These are phyloP conservation scores for Lepidurus couesii DNA, from an alignment of 1,140 invertebrate species.

Conservation along the genomic window DNA sequence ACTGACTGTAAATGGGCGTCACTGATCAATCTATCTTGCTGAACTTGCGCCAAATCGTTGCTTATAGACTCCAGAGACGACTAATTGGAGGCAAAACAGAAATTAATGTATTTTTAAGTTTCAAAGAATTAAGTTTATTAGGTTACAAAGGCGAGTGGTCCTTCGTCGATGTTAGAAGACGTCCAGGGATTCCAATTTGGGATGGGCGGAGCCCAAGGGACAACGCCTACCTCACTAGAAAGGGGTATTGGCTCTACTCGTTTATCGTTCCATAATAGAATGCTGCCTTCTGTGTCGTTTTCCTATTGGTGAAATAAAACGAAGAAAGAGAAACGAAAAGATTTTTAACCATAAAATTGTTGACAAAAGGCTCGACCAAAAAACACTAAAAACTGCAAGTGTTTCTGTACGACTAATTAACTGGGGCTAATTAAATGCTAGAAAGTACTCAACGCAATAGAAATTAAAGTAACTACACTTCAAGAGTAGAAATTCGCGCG, in stretches of 20 bases:
- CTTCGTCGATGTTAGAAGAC: slow-evolving; percentile 89
- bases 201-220: slow-evolving; percentile 90
- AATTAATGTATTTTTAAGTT: slow-evolving; percentile 11
- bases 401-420: no score
- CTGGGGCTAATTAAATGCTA: no score
- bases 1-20: slow-evolving; percentile 56
- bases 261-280: not conserved
- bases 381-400: not conserved
- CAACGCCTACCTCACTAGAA: slow-evolving; percentile 58
- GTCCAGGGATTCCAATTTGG: slow-evolving; percentile 96
- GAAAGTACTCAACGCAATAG: no score
- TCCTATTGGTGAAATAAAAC: not conserved
- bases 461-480: not conserved
- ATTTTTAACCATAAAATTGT: not conserved
- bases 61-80: slow-evolving; percentile 73
- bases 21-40: slow-evolving; percentile 58
- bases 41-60: slow-evolving; percentile 60
- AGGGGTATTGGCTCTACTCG: not conserved
- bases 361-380: not conserved
- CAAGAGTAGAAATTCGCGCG: not conserved
- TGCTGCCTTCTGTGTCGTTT: not conserved
- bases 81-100: slow-evolving; percentile 42
- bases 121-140: slow-evolving; percentile 26
- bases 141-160: slow-evolving; percentile 67
- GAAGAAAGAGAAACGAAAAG: not conserved